Base-by-base conservation (phyloP, 2,113 vertebrate species). In the Bufo bufo region DNA sequence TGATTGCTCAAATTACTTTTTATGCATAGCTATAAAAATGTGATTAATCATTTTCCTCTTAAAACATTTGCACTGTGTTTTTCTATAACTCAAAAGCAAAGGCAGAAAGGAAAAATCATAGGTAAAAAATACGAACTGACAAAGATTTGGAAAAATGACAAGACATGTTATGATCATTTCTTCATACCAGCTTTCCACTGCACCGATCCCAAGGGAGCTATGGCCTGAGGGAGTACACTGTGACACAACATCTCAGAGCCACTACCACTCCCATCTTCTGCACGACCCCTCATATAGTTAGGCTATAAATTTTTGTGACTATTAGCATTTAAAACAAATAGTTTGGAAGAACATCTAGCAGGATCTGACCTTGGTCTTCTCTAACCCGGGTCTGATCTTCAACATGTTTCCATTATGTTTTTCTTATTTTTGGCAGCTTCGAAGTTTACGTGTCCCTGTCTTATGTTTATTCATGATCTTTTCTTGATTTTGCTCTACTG, bases 1-100 rank as follows among this genome's bases (percentile, higher is more conserved):
- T 86, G 54, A 85, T 85, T 50, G 56, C 56, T 77, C 74, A 86
- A 86, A 78, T 86, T 86, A 86, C 74, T 33, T 50, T 78, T 78
- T 86, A 86, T 65, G 84, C 74, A 63, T 63, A 63, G 58, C 45
- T 23, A 77, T 77, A 52, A 86, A 86, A 77, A 77, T 63, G 74
- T 50, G 49, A 77, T 86, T 23, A 78, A 86, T 86, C 72, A 63
- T 85, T 63, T 86, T n/a, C 43, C 45, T 85, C 54, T 49, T 85
- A 61, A 63, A 77, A 49, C 71, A 69, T 33, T 33, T 13, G 66
- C 33, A 71, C 66, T 74, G 43, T 74, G 45, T 74, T n/a, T 74
- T 5, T 45, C 1, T 1, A 12, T 14, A 16, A 43, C 23, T 69
- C 65, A 69, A 69, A 69, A n/a, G 10, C 16, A 5, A 69, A 69